Percentiles rank a stretch among this genome's conserved stretches.
These are phyloP conservation scores for Xenus cinereus DNA, from an alignment of 2,113 vertebrate species.

Conservation along the genomic window DNA sequence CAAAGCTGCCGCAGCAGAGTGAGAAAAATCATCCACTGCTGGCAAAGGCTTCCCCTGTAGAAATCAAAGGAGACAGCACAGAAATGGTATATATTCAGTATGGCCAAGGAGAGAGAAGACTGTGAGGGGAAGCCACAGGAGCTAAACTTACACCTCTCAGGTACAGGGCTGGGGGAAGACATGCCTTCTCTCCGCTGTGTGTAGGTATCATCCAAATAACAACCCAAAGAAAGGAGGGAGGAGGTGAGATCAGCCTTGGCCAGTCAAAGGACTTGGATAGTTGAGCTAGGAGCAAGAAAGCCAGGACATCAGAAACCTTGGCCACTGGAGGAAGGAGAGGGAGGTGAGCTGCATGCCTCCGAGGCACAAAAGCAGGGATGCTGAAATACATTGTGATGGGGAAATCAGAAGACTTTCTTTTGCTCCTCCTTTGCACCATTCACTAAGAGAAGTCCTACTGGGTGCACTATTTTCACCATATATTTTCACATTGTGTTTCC, in stretches of 20 bases:
- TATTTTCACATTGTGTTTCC: not conserved
- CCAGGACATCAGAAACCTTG: not conserved
- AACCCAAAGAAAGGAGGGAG: not conserved
- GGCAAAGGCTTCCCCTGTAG: slow-evolving; percentile 20
- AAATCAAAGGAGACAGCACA: slow-evolving; percentile 47
- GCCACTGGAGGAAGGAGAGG: not conserved
- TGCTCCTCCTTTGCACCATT: not conserved
- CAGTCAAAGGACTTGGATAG: not conserved
- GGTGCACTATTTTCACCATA: accelerated
- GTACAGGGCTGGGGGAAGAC: not conserved
- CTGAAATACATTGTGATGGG: not conserved
- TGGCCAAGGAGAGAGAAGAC: not conserved
- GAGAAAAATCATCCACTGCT: slow-evolving; percentile 28
- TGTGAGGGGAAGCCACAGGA: not conserved
- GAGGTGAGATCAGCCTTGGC: not conserved
- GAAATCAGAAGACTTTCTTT: not conserved
- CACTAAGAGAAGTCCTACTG: not conserved
- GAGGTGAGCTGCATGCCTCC: not conserved
- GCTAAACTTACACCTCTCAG: not conserved
- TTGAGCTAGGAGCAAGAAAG: not conserved
- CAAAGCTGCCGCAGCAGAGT: not conserved
- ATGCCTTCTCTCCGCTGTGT: not conserved
- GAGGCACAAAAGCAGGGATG: not conserved
- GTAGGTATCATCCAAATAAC: not conserved
- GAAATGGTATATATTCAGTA: not conserved